Conservation (phyloP, 1,140 invertebrate species). For the Pseudomyrmex sp. region DNA sequence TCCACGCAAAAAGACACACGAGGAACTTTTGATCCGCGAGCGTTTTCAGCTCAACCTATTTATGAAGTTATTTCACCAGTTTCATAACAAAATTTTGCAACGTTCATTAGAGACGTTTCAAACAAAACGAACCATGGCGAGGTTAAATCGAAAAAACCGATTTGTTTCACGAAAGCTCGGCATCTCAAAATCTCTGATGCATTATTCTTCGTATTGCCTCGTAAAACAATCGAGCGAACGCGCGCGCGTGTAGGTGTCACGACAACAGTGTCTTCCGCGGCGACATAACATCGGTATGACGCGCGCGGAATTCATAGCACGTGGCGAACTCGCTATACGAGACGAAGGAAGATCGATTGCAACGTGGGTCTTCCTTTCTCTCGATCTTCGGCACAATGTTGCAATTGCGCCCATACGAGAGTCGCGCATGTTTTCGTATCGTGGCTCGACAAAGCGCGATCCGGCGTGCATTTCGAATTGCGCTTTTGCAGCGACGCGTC, state of each 20-base stretch:
- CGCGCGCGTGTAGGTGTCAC: slow-evolving; percentile 32
- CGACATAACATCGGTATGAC: slow-evolving; percentile 53
- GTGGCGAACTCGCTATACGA: slow-evolving; percentile 13
- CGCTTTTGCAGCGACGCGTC: not conserved
- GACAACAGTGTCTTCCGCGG: slow-evolving; percentile 27
- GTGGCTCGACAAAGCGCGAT: slow-evolving; percentile 7
- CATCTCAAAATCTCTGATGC: not conserved
- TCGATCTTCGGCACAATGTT: slow-evolving; percentile 62
- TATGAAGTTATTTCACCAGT: slow-evolving; percentile 22
- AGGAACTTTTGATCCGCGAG: slow-evolving; percentile 2
- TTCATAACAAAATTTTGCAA: slow-evolving; percentile 39
- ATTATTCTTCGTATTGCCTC: slow-evolving; percentile 3
- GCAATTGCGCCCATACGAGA: slow-evolving; percentile 2
- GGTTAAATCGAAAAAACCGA: not conserved
- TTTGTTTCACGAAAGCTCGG: slow-evolving; percentile 6
- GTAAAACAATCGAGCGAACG: slow-evolving; percentile 42
- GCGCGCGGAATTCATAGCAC: slow-evolving; percentile 61
- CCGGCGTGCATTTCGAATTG: slow-evolving; percentile 6
- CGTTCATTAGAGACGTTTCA: slow-evolving; percentile 17
- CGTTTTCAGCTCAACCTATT: not conserved
- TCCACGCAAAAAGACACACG: not conserved
- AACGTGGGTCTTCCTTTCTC: slow-evolving; percentile 68
- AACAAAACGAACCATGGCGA: slow-evolving; percentile 1
- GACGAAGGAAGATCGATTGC: slow-evolving; percentile 24
- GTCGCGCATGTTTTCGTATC: not conserved